Conservation (phyloP, 2,797 vertebrate genomes). For the Neopelma chrysocephalum region DNA sequence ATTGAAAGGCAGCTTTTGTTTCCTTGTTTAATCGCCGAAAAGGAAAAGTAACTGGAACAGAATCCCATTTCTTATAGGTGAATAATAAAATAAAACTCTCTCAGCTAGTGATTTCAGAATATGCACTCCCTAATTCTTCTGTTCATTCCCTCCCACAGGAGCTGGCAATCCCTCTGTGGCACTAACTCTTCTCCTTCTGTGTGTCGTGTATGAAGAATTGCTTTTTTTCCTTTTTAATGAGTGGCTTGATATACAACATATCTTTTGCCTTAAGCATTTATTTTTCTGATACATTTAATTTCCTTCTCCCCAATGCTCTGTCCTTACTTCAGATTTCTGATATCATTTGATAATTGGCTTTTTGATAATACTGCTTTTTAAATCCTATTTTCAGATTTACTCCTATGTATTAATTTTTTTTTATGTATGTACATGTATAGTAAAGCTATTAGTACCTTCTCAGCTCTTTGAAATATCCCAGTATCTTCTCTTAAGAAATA, state of each 20-base stretch:
- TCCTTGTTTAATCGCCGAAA: constrained; percentile 27
- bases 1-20: constrained; percentile 25
- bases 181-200: neutral
- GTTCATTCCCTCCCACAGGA: neutral
- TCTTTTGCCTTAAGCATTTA: neutral
- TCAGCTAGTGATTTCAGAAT: neutral
- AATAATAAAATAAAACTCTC: neutral
- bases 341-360: neutral
- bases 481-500: neutral
- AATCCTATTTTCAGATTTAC: neutral
- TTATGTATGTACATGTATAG: accelerated
- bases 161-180: neutral
- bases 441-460: neutral
- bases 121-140: neutral
- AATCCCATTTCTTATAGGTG: neutral
- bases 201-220: neutral
- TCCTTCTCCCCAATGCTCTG: neutral
- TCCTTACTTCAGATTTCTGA: neutral
- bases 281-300: neutral
- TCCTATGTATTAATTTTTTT: neutral
- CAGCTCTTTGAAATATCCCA: neutral
- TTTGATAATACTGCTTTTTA: neutral
- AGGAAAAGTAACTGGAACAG: neutral
- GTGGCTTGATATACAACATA: neutral
- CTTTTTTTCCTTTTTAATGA: neutral